Evolutionary conservation across 2,888 invertebrate genomes (phyloP), one percentile per base, ranked within the genome.

Genomic region (Coelopa pilipes): DNA sequence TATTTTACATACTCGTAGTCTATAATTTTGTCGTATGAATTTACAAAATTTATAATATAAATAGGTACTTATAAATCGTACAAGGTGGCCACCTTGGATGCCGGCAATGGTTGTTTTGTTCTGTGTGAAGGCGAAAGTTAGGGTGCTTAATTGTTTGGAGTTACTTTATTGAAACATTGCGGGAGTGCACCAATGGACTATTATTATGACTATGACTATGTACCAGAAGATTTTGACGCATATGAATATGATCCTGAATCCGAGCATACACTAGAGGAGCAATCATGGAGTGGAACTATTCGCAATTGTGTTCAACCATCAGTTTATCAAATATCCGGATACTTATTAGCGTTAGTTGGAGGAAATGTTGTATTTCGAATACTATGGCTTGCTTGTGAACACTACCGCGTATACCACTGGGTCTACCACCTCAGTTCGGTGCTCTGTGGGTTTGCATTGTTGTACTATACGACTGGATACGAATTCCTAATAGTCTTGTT

Each of bases 121-220:
- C 7, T 34, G 34, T 34, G 34, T 7, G 4, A 34, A 34, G 34
- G 34, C 34, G 34, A 34, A 34, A 34, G 7, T 2, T 34, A 34
- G 34, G 34, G 34, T 34, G 34, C 7, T 34, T 2, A 34, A 7
- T 34, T 34, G 34, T 34, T 34, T 34, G 7, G 2, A 34, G 34
- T 34, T 34, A 2, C 4, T 4, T 34, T 34, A 34, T 34, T 34
- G 34, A 34, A 34, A 4, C 34, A n/a, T n/a, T 34, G 34, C 34
- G 34, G 34, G 34, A 34, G 34, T 34, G 7, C n/a, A 49, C 12
- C 50, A 69, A 79, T 80, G 81, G 79, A 81, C 45, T 79, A 81
- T 60, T 79, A 80, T 73, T 79, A 80, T 53, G 78, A 81, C 34
- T 79, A 80, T 71, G 79, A 76, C 21, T 77, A 80, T 1, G 76